These are phyloP conservation scores for Naja naja DNA, from an alignment of 2,113 vertebrate genomes.

Conservation along the genomic window DNA sequence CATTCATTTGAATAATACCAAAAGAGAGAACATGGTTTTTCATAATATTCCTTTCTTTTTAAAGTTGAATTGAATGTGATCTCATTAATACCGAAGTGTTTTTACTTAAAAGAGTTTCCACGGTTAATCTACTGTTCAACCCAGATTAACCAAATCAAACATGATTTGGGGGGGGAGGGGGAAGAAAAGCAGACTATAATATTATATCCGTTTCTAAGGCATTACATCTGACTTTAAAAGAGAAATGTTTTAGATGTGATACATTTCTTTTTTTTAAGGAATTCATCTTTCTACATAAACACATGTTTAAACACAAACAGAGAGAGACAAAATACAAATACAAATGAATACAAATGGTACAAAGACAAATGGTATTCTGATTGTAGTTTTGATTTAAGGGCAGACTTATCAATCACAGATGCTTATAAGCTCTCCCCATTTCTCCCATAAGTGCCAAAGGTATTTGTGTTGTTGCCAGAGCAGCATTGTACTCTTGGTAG, in stretches of 20 bases:
- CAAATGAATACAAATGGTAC: background rate
- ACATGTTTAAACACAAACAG: background rate
- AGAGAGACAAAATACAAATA: too few species aligned
- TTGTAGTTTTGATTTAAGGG: background rate
- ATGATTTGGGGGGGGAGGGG: conserved; percentile 9
- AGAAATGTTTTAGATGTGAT: conserved; percentile 31
- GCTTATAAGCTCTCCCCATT: background rate
- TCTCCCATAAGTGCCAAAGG: background rate
- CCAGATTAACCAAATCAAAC: conserved; percentile 66
- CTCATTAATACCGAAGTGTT: conserved; percentile 66
- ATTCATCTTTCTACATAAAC: conserved; percentile 48
- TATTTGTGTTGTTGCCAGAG: background rate
- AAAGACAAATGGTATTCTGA: background rate
- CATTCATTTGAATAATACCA: conserved; percentile 66
- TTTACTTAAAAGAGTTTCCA: conserved; percentile 62
- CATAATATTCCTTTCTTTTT: conserved; percentile 48
- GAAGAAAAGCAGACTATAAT: conserved; percentile 45
- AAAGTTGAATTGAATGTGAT: conserved; percentile 62
- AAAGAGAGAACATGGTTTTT: conserved; percentile 48
- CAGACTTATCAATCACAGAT: background rate
- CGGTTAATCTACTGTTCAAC: conserved; percentile 65
- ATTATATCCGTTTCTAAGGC: conserved; percentile 39
- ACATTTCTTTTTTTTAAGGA: conserved; percentile 42
- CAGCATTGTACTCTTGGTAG: background rate
- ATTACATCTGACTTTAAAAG: conserved; percentile 13